Conservation (phyloP, 1,140 invertebrate species). For the Hypothenemus hampei region DNA sequence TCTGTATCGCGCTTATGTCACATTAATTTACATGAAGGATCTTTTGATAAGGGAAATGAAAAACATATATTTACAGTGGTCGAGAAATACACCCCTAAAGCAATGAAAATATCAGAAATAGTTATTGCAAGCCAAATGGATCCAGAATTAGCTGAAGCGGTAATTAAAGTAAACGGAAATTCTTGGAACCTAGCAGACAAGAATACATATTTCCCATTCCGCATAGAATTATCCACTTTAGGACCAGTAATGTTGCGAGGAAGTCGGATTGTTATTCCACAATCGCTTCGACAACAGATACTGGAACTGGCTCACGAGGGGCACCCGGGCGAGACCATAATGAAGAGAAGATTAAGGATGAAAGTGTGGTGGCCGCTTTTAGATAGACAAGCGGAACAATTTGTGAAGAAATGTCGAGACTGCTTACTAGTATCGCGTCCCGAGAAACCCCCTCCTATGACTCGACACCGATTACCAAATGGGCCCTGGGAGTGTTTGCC, state of each 20-base stretch:
- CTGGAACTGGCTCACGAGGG: slow-evolving; percentile 39
- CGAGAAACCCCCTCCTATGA: slow-evolving; percentile 33
- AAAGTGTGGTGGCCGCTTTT: slow-evolving; percentile 53
- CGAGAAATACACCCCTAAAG: slow-evolving; percentile 19
- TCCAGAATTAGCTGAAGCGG: slow-evolving; percentile 50
- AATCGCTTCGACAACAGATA: slow-evolving; percentile 16
- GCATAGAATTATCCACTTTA: slow-evolving; percentile 18
- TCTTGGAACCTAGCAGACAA: slow-evolving; percentile 10
- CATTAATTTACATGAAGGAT: not conserved
- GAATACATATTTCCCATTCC: slow-evolving; percentile 29
- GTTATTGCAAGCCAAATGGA: slow-evolving; percentile 30
- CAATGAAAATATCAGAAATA: slow-evolving; percentile 15
- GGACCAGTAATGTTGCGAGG: slow-evolving; percentile 18
- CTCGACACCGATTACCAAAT: slow-evolving; percentile 33
- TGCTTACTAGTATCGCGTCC: slow-evolving; percentile 42
- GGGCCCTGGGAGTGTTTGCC: slow-evolving; percentile 41
- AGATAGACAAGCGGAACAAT: slow-evolving; percentile 47
- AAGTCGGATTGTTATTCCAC: slow-evolving; percentile 37
- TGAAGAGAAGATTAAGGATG: slow-evolving; percentile 45
- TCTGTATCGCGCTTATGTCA: slow-evolving; percentile 21
- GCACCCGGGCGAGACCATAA: slow-evolving; percentile 37
- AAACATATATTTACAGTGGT: slow-evolving; percentile 31
- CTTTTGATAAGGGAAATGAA: slow-evolving; percentile 47
- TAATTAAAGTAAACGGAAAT: slow-evolving; percentile 11
- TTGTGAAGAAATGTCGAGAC: slow-evolving; percentile 45